phyloP scores from a whole-genome alignment of 2,888 invertebrate species.

The Standfussiana lucernea region DNA sequence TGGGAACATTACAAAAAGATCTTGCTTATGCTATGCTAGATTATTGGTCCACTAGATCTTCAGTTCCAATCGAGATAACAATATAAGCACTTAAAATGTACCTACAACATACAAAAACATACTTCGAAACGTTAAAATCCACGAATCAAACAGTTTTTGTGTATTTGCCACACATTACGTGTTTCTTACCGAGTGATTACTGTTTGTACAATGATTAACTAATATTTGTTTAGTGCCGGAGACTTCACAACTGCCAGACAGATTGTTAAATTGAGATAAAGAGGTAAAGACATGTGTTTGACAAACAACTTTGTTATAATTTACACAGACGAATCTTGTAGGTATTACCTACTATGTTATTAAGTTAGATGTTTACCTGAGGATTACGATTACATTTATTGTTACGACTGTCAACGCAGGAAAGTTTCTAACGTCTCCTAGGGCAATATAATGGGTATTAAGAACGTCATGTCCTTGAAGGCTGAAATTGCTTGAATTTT shows the following conservation, averaged over 20 bases:
- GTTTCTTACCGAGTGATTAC: slow-evolving; percentile 18
- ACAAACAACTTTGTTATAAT: slow-evolving; percentile 39
- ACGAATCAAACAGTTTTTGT: slow-evolving; percentile 3
- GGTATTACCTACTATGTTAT: not conserved
- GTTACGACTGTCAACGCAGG: slow-evolving; percentile 12
- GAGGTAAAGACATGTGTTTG: slow-evolving; percentile 36
- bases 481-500: not conserved
- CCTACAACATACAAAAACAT: not conserved
- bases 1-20: not conserved
- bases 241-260: slow-evolving; percentile 44
- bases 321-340: slow-evolving; percentile 14
- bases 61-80: not conserved
- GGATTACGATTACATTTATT: slow-evolving; percentile 31
- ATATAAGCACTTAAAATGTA: not conserved
- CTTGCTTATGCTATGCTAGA: not conserved
- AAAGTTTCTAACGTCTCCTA: not conserved
- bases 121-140: slow-evolving; percentile 11
- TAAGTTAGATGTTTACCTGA: slow-evolving; percentile 1
- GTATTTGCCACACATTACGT: slow-evolving; percentile 1
- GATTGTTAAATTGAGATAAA: slow-evolving; percentile 36
- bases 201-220: slow-evolving; percentile 36
- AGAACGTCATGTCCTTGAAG: not conserved
- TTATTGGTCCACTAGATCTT: not conserved
- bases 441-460: not conserved
- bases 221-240: slow-evolving; percentile 51